Conservation (phyloP, 2,888 invertebrate genomes). For the Caradrina clavipalpis region DNA sequence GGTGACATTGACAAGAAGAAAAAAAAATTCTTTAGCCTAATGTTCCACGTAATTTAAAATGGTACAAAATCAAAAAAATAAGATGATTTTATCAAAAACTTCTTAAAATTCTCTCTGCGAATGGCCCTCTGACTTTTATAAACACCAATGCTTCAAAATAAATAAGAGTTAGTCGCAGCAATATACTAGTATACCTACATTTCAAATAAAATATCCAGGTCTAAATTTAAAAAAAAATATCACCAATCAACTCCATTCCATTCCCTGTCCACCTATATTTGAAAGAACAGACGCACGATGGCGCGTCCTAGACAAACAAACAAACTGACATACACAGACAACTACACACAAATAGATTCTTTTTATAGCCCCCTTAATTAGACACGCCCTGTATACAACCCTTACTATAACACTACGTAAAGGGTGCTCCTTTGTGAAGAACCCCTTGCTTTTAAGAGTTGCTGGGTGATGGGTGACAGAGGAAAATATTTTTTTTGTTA, state of each 20-base stretch:
- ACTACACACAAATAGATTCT: constrained; percentile 63
- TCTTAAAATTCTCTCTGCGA: too few relatives aligned
- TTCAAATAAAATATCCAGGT: too few relatives aligned
- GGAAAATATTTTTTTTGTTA: constrained; percentile 15
- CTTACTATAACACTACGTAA: constrained; percentile 4
- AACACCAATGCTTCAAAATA: too few relatives aligned
- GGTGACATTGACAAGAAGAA: too few relatives aligned
- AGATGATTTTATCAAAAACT: too few relatives aligned
- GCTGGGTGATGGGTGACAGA: not conserved
- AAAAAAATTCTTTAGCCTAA: too few relatives aligned
- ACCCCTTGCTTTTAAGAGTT: constrained; percentile 18
- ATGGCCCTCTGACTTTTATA: too few relatives aligned
- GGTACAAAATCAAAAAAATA: too few relatives aligned
- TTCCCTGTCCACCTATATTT: constrained; percentile 44
- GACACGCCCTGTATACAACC: constrained; percentile 48
- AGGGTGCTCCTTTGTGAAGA: constrained; percentile 30
- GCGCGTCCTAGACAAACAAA: constrained; percentile 69
- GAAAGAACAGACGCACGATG: constrained; percentile 50
- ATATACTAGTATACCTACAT: too few relatives aligned
- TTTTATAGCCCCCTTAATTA: constrained; percentile 61
- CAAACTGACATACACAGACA: constrained; percentile 69
- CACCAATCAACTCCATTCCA: constrained; percentile 46
- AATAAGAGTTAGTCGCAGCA: too few relatives aligned
- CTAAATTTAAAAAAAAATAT: not conserved
- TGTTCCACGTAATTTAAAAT: too few relatives aligned